Evolutionary conservation across 2,113 vertebrate genomes (phyloP).

Genomic region (Lathamus discolor): DNA sequence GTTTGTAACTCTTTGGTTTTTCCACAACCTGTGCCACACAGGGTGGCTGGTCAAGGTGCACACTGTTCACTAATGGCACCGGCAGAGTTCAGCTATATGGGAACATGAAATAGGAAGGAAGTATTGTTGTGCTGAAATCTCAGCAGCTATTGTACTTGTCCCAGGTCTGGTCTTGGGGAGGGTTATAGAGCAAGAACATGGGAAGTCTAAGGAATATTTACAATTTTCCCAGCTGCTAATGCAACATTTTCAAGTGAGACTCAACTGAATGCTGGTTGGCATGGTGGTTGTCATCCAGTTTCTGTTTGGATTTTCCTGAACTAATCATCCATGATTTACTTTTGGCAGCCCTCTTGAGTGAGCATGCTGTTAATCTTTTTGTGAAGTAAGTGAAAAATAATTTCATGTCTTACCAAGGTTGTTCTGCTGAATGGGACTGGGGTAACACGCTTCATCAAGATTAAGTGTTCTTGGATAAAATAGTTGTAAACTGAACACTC

Average conservation of each 20-base stretch:
- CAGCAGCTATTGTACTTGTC: not conserved
- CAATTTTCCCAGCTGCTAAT: not conserved
- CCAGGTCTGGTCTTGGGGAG: not conserved
- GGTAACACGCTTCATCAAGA: not conserved
- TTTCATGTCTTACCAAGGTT: not conserved
- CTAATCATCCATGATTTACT: not conserved
- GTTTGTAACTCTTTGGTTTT: not conserved
- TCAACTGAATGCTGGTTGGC: not conserved
- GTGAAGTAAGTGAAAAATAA: not conserved
- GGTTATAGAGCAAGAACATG: not conserved
- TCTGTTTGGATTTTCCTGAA: not conserved
- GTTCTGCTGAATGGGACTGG: not conserved
- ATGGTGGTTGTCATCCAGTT: not conserved
- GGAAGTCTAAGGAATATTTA: not conserved
- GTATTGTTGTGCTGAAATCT: not conserved
- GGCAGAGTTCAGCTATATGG: not conserved
- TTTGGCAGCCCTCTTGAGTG: not conserved
- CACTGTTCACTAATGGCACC: accelerated
- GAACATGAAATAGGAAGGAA: not conserved
- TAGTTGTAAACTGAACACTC: not conserved
- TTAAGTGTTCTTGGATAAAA: not conserved
- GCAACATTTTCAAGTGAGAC: not conserved
- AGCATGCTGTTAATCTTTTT: not conserved
- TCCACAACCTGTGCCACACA: not conserved
- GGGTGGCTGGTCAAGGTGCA: not conserved